phyloP scores from a whole-genome alignment of 92 coral and sea anemone genomes.

The Zoanthus sociatus region DNA sequence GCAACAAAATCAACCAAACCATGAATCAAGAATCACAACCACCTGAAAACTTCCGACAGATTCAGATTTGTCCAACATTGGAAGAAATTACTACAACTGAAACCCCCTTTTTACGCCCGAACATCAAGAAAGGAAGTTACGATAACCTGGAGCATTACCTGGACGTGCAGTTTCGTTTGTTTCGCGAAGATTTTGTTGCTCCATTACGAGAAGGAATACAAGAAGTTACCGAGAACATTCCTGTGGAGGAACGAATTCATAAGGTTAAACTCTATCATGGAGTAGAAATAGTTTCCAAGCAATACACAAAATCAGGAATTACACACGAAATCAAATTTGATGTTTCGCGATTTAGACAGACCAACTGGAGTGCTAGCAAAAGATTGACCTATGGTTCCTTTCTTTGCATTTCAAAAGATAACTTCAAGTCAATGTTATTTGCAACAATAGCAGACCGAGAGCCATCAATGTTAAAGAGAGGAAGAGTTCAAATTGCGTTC shows the following conservation, averaged over 20 bases:
- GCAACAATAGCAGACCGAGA: conserved; percentile 38
- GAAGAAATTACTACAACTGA: conserved; percentile 68
- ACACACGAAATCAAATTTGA: conserved; percentile 51
- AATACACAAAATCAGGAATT: conserved; percentile 56
- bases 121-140: conserved; percentile 72
- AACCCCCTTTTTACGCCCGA: conserved; percentile 72
- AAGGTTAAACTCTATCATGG: conserved; percentile 51
- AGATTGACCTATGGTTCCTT: conserved; percentile 40
- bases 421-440: conserved; percentile 41
- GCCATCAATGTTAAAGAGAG: background rate
- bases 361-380: conserved; percentile 34
- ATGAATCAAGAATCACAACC: conserved; percentile 41
- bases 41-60: conserved; percentile 78
- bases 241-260: conserved; percentile 61
- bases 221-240: conserved; percentile 54
- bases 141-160: conserved; percentile 76
- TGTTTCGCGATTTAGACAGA: conserved; percentile 40
- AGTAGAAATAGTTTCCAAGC: conserved; percentile 44
- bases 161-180: conserved; percentile 86
- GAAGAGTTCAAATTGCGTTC: conserved; percentile 22
- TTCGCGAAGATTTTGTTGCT: conserved; percentile 83
- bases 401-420: conserved; percentile 42
- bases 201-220: conserved; percentile 83
- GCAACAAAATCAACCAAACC: background rate
- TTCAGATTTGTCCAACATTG: conserved; percentile 73